Evolutionary conservation across 1,140 invertebrate species (phyloP), one percentile per base, ranked within the genome.

Genomic region (Eufriesea mexicana): DNA sequence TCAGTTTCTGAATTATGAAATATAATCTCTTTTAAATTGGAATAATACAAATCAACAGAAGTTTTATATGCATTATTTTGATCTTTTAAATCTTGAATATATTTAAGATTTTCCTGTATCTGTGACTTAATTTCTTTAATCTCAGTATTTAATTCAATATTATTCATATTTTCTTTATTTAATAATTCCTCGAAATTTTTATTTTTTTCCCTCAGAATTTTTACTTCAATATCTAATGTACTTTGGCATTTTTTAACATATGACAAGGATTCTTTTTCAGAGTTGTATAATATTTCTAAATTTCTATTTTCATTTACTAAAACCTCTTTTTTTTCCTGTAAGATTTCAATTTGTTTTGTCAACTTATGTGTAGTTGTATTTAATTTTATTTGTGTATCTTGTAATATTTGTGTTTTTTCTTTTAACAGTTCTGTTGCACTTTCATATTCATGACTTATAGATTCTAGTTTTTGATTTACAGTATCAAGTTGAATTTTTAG

Each of bases 401-500:
- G 54, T 49, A 88, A 62, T 2, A 14, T 73, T 82, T 55, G 51
- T 57, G 12, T 85, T 7, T 51, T 79, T 55, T 54, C 78, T 54
- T 71, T 45, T 49, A 81, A 57, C 23, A 28, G 49, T 79, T 87
- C 18, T 16, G 35, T 67, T 12, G 28, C 35, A 72, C 47, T 18
- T 74, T 74, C 25, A 35, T 84, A 54, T 42, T 87, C 55, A 14
- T 67, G 35, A 6, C 5, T 79, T 14, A 54, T 47, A 62, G 70
- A 54, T 67, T 85, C 54, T 8, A 84, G 35, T 71, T 83, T 66
- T 18, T 66, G 55, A 61, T 83, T 87, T 64, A 83, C 66, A 62
- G 57, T 51, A 35, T 89, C 81, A 49, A 93, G 57, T 68, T 93
- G 86, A n/a, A 59, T 64, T 75, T 83, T 86, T 10, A 93, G 57